Base-by-base conservation (phyloP, 2,113 vertebrate genomes). In the Tricholaema leucomelas region DNA sequence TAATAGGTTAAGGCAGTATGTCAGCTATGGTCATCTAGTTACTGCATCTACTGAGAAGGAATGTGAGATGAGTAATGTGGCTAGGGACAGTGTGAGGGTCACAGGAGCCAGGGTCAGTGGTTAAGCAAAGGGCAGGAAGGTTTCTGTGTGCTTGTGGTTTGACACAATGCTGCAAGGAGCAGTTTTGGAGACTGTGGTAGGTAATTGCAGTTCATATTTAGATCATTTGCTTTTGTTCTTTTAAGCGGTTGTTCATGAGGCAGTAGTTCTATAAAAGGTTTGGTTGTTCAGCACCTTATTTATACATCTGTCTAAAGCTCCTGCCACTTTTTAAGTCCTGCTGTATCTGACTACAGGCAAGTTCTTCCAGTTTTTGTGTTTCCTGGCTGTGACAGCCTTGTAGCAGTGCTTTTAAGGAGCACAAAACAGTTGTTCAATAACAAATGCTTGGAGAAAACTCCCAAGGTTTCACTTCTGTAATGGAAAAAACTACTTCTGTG, bases 1-100 rank as follows among this genome's bases (percentile, higher is more conserved):
- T 91, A 94, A 67, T 56, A 79, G 84, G 59, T 55, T 86, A 90
- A 79, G 56, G 74, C 60, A 77, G 56, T 44, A 61, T 87, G 87
- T 91, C 48, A 77, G 3, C 65, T 88, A 2, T 84, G 71, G 23
- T 94, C 71, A 46, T 90, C 79, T 85, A 69, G 44, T 93, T 85
- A 82, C 67, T 56, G 33, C 74, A 44, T 59, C 59, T 75, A 28
- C 35, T 88, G 60, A 91, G 79, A 56, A 87, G 71, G 65, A 82
- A 42, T 60, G 56, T 73, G 55, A 73, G 86, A 81, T 75, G 66
- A 92, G 66, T 64, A 67, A 65, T 36, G 36, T 70, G 74, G 42
- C 74, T 42, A 27, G 60, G 66, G 67, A 33, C 78, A 67, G 78
- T 18, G 12, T 35, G 78, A 65, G 84, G 63, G 71, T 79, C 44